A percentile compares a stretch with the other conserved stretches of the same genome.
phyloP scores from a whole-genome alignment of 2,888 invertebrate genomes.

The Drosophila paranaensis region DNA sequence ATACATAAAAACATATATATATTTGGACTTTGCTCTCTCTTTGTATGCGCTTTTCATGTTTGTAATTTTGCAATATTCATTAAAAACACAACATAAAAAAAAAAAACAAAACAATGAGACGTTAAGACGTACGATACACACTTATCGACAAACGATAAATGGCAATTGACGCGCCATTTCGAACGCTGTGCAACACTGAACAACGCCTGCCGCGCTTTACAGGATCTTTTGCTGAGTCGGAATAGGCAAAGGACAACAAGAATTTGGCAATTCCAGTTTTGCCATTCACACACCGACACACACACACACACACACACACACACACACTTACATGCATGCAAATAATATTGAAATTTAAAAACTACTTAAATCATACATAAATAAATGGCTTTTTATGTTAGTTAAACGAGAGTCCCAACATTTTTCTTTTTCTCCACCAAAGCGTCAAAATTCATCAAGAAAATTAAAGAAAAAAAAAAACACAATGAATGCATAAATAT shows the following conservation, averaged over 20 bases:
- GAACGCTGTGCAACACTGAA: slow-evolving; percentile 47
- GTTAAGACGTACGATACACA: slow-evolving; percentile 25
- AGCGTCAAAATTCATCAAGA: slow-evolving; percentile 45
- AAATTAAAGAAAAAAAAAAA: slow-evolving; percentile 21
- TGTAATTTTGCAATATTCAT: slow-evolving; percentile 65
- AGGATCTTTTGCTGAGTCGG: slow-evolving; percentile 36
- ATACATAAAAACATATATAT: slow-evolving; percentile 29
- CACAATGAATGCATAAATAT: slow-evolving; percentile 63
- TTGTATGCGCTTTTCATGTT: slow-evolving; percentile 67
- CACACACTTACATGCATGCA: slow-evolving; percentile 44
- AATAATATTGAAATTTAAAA: slow-evolving; percentile 36
- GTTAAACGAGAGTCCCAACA: slow-evolving; percentile 51
- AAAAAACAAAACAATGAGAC: slow-evolving; percentile 1
- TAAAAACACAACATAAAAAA: slow-evolving; percentile 26
- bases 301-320: slow-evolving; percentile 24
- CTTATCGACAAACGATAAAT: slow-evolving; percentile 41
- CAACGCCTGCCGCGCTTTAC: slow-evolving; percentile 31
- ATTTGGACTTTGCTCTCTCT: slow-evolving; percentile 61
- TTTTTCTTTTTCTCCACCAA: slow-evolving; percentile 36
- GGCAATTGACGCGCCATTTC: slow-evolving; percentile 3
- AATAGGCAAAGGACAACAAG: background rate
- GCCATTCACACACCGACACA: slow-evolving; percentile 45
- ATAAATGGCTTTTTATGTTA: slow-evolving; percentile 70
- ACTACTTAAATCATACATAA: slow-evolving; percentile 59
- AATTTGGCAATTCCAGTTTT: slow-evolving; percentile 39